Evolutionary conservation across 2,888 invertebrate genomes (phyloP), one percentile per base, ranked within the genome.

Genomic region (Rutpela maculata): DNA sequence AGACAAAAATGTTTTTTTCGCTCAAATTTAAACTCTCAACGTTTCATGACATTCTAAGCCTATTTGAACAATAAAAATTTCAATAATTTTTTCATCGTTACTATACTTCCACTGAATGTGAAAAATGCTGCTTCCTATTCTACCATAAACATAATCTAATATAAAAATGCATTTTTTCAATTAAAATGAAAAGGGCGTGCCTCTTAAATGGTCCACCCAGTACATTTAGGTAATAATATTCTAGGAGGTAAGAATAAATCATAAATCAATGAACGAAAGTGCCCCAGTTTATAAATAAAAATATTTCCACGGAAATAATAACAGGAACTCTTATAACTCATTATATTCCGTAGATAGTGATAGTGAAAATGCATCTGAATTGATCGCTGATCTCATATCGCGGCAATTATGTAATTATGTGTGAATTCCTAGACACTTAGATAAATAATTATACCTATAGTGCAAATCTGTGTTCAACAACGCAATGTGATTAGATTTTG

Each of bases 331-430:
- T 63, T 35, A 35, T 26, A 26, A 18, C 17, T 35, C n/a, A 18
- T 35, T 35, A 63, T 38, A 63, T 63, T 38, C 63, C 35, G 12
- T 35, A 26, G 6, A 35, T 15, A 9, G 12, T 38, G 22, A 63
- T 38, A 12, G 15, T 12, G 43, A 15, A 43, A 43, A 43, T 43
- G n/a, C 18, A 15, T 17, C 17, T 38, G 38, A 63, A 38, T 7
- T 17, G n/a, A 63, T 38, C 11, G 31, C 31, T 35, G 31, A 35
- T 35, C 31, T 35, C 31, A 35, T 35, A 35, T 63, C 17, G 19
- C 26, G 5, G n/a, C 38, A 63, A 63, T 63, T 63, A 35, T 63
- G 31, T 38, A 63, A 63, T 63, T 63, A 63, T 35, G n/a, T 63
- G 12, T 35, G 38, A 38, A 35, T 38, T 63, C 31, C 38, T 38